Conservation (phyloP, 2,113 vertebrate genomes). For the Scolopax mira region DNA sequence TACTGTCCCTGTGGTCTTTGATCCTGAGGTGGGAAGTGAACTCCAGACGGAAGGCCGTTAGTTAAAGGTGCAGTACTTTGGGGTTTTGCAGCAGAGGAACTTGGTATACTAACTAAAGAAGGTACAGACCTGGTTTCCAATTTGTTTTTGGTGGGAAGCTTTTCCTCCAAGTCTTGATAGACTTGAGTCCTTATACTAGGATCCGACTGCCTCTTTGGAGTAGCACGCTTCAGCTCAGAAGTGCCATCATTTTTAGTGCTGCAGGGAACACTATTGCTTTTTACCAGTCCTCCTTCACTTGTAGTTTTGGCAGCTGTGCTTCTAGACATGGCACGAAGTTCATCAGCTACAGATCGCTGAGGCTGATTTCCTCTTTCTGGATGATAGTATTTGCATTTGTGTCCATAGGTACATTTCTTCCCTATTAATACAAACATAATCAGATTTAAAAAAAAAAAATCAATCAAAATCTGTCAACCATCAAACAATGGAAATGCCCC, state of each 20-base stretch:
- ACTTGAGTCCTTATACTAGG: conserved; percentile 89
- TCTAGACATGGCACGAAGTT: conserved; percentile 94
- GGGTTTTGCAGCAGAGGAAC: conserved; percentile 77
- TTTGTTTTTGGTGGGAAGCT: conserved; percentile 89
- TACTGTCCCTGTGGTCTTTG: conserved; percentile 81
- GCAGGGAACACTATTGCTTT: conserved; percentile 95
- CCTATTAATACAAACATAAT: conserved; percentile 71
- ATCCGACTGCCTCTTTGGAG: conserved; percentile 91
- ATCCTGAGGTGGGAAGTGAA: conserved; percentile 84
- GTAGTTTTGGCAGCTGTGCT: conserved; percentile 84
- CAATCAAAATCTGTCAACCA: background rate
- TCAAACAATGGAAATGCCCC: background rate
- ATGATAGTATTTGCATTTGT: conserved; percentile 98
- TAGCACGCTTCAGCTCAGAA: conserved; percentile 78
- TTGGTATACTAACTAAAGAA: conserved; percentile 77
- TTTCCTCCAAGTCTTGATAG: conserved; percentile 93
- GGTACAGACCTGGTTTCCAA: conserved; percentile 85
- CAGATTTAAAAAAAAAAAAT: background rate
- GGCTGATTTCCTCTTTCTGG: conserved; percentile 94
- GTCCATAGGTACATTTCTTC: conserved; percentile 98
- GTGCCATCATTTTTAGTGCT: conserved; percentile 80
- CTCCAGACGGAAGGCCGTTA: conserved; percentile 81
- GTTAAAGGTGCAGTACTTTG: conserved; percentile 80
- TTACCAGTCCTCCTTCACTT: conserved; percentile 86
- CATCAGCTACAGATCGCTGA: conserved; percentile 95